Base-by-base conservation (phyloP, 2,888 invertebrate species). In the Arrhopalites spinosus region DNA sequence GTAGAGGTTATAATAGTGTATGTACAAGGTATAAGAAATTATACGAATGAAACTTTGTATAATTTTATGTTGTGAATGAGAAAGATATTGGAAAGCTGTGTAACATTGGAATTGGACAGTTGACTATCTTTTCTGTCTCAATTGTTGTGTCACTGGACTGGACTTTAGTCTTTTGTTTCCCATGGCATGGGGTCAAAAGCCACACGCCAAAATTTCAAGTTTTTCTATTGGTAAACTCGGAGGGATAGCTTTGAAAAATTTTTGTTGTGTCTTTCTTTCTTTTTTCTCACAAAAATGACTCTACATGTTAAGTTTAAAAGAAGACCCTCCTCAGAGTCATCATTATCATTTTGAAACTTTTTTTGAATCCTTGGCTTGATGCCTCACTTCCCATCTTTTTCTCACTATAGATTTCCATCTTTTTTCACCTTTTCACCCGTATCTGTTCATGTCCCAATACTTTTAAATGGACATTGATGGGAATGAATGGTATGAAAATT, bases 251-350 rank as follows among this genome's bases (percentile, higher is more conserved):
- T 72, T 73, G 8, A 25, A 50, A 11, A 13, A 15, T 11, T 36
- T 36, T 36, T 11, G 11, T 11, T 36, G 11, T 36, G 3, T 36
- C 36, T 36, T 11, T 36, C 5, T 36, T 36, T 36, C 36, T 36
- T 36, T 11, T 36, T 36, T n/a, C n/a, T n/a, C n/a, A n/a, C 36
- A 36, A 36, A 36, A 36, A 36, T 36, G 36, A 36, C 36, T 11
- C n/a, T n/a, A n/a, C n/a, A n/a, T n/a, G n/a, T n/a, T 45, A 45
- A 45, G 53, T 27, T 30, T 59, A 27, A 72, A 45, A 25, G 30
- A 66, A 30, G 73, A 66, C 73, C 73, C 73, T 73, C 73, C 73
- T 73, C 73, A 73, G 50, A 47, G 73, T 29, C 30, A 8, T 63
- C 25, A 23, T 15, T 53, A 53, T 3, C 8, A 23, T 59, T 50